phyloP scores from a whole-genome alignment of 2,888 invertebrate genomes.

The Campoletis raptor region DNA sequence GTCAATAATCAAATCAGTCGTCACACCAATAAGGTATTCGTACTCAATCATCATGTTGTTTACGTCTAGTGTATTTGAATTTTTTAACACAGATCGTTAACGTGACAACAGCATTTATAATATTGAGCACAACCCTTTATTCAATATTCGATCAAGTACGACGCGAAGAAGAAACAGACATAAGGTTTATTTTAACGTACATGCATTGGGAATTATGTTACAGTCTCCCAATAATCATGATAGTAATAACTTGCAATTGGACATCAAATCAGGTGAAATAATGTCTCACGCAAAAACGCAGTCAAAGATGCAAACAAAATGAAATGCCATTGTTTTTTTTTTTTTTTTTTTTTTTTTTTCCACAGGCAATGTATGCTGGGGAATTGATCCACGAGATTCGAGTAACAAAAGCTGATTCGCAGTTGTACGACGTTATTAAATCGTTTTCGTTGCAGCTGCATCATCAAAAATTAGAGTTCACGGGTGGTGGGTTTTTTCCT shows the following conservation, averaged over 20 bases:
- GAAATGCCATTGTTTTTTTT: neutral
- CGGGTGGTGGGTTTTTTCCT: conserved; percentile 77
- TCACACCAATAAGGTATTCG: neutral
- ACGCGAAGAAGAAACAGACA: conserved; percentile 31
- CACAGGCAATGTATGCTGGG: conserved; percentile 49
- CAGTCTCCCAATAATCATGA: conserved; percentile 59
- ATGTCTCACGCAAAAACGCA: neutral
- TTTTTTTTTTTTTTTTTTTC: neutral
- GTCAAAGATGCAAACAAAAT: neutral
- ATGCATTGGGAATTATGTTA: conserved; percentile 56
- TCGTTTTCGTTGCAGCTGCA: conserved; percentile 78
- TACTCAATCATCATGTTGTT: neutral
- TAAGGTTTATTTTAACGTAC: conserved; percentile 34
- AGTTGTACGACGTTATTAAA: conserved; percentile 65
- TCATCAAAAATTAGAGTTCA: conserved; percentile 76
- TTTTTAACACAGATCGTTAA: conserved; percentile 43
- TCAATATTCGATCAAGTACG: conserved; percentile 60
- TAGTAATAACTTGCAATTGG: conserved; percentile 65
- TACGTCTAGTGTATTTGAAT: neutral
- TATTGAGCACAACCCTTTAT: conserved; percentile 62
- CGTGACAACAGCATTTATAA: conserved; percentile 55
- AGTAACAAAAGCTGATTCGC: conserved; percentile 49
- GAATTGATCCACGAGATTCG: conserved; percentile 66
- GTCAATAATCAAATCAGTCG: neutral
- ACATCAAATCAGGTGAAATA: conserved; percentile 57